Evolutionary conservation across 2,888 invertebrate genomes (phyloP).

Genomic region (Ophion obscuratus): DNA sequence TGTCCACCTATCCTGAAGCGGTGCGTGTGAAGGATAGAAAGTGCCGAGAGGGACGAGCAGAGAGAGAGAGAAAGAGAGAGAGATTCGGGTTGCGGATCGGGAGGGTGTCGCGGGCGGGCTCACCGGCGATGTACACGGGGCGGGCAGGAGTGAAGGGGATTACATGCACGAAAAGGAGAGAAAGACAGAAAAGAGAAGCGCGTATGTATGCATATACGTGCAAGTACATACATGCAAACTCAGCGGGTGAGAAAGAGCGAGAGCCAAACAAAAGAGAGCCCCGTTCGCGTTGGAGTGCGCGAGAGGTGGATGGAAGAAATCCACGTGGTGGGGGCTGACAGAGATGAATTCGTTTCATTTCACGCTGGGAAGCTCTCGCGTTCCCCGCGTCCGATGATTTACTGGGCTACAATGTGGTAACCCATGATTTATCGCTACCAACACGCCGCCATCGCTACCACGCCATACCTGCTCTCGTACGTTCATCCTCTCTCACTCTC

Average conservation of each 20-base stretch:
- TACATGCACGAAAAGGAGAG: constrained; percentile 52
- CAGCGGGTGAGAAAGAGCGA: constrained; percentile 65
- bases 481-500: constrained; percentile 47
- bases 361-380: constrained; percentile 85
- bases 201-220: constrained; percentile 22
- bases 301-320: constrained; percentile 70
- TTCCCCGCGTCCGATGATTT: constrained; percentile 86
- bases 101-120: constrained; percentile 74
- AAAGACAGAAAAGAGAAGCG: constrained; percentile 60
- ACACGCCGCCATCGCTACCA: constrained; percentile 86
- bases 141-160: constrained; percentile 46
- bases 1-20: constrained; percentile 72
- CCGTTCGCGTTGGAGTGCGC: constrained; percentile 54
- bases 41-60: constrained; percentile 67
- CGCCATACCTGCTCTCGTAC: constrained; percentile 81
- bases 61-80: constrained; percentile 45
- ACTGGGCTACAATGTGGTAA: constrained; percentile 89
- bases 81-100: constrained; percentile 48
- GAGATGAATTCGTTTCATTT: constrained; percentile 85
- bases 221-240: constrained; percentile 29
- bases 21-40: constrained; percentile 81
- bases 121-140: constrained; percentile 62
- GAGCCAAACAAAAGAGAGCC: constrained; percentile 61
- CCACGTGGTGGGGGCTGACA: constrained; percentile 82
- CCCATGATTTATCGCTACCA: constrained; percentile 88